Evolutionary conservation across 2,888 invertebrate species (phyloP).

Genomic region (Phragmatobia fuliginosa): DNA sequence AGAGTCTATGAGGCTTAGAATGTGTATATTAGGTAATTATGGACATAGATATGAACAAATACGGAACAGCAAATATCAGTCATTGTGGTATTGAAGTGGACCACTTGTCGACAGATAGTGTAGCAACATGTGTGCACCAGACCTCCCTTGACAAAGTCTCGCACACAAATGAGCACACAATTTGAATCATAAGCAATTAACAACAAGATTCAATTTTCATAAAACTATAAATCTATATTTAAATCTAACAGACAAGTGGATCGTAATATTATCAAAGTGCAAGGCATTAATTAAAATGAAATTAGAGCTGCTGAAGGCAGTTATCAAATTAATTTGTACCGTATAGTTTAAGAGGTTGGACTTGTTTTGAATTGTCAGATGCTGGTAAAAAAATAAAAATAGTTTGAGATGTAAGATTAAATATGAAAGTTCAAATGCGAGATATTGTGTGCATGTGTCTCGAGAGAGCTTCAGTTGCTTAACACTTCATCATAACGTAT

Average conservation of each 20-base stretch:
- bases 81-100: conserved; percentile 28
- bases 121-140: conserved; percentile 36
- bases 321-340: conserved; percentile 22
- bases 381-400: conserved; percentile 34
- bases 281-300: conserved; percentile 61
- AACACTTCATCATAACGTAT: conserved; percentile 21
- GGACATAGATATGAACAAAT: conserved; percentile 8
- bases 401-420: conserved; percentile 36
- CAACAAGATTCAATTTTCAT: conserved; percentile 36
- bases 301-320: conserved; percentile 43
- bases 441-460: conserved; percentile 41
- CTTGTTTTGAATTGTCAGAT: conserved; percentile 23
- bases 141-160: conserved; percentile 42
- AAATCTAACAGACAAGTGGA: conserved; percentile 59
- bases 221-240: conserved; percentile 36
- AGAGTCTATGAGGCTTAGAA: too few species aligned
- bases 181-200: conserved; percentile 29
- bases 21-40: not conserved
- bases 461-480: conserved; percentile 26
- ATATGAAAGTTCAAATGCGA: conserved; percentile 28
- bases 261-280: conserved; percentile 58
- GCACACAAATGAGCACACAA: conserved; percentile 23
- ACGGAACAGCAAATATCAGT: conserved; percentile 4
- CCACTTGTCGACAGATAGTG: conserved; percentile 38
- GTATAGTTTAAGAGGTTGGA: not conserved